These are phyloP conservation scores for Petrocephalus sullivani DNA, from an alignment of 2,797 vertebrate genomes.

Conservation along the genomic window DNA sequence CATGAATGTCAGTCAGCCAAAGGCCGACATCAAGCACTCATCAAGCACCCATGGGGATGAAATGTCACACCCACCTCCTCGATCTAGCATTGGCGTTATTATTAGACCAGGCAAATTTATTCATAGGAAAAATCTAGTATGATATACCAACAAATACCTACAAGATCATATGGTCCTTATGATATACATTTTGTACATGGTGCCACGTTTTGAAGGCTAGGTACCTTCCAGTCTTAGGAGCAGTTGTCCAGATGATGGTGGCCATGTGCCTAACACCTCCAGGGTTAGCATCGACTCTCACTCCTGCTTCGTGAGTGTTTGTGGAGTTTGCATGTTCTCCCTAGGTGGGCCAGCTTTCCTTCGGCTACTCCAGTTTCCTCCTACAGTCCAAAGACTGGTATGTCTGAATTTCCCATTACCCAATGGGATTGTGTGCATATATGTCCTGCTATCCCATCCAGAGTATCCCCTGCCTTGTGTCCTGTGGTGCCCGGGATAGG, in stretches of 20 bases:
- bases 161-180: neutral
- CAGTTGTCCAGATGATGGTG: neutral
- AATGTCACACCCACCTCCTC: conserved; percentile 26
- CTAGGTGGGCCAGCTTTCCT: neutral
- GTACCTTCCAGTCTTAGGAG: neutral
- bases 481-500: neutral
- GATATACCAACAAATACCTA: conserved; percentile 28
- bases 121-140: conserved; percentile 43
- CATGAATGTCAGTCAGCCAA: conserved; percentile 12
- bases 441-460: neutral
- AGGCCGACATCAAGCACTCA: neutral
- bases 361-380: neutral
- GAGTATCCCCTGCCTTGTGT: neutral
- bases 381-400: neutral
- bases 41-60: neutral
- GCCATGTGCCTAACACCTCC: neutral
- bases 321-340: neutral
- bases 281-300: neutral
- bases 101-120: conserved; percentile 50
- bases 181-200: neutral
- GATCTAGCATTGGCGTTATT: conserved; percentile 50
- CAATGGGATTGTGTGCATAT: neutral
- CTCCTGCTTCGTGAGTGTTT: neutral
- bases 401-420: neutral
- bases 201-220: neutral